Evolutionary conservation across 2,888 invertebrate species (phyloP), one percentile per base, ranked within the genome.

Genomic region (Artemia sinica): DNA sequence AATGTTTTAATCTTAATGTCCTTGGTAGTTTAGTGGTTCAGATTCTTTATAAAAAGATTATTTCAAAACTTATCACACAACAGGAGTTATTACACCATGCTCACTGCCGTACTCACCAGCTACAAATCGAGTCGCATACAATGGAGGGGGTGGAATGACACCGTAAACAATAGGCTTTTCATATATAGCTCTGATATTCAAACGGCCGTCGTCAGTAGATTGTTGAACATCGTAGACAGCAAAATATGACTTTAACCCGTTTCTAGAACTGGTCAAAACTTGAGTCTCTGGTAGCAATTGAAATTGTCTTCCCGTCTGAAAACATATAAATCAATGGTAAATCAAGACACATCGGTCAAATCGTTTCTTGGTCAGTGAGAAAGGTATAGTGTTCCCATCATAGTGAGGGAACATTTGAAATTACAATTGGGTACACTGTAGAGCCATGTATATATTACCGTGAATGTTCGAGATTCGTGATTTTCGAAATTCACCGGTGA

Each of bases 211-310:
- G 48, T 80, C 68, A 0, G 74, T 71, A 14, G 79, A 75, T 66
- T 79, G 75, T 71, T 82, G 79, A 66, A 88, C 79, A 74, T 87
- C 83, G 76, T 89, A 93, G 12, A 88, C 82, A 5, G 87, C 89
- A 74, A 86, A 83, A 70, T 79, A 80, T 50, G 81, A 82, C 50
- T 82, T 81, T 74, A 84, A 84, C 0, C 87, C 88, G 50, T 89
- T 90, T 74, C 88, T 81, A 58, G 80, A 78, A 68, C 86, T 88
- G 12, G 79, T 76, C 58, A 8, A 18, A 58, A 58, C 58, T 18
- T 58, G 8, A 9, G 58, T 58, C 8, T 58, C 58, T 14, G 58
- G 58, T 14, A 58, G 58, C n/a, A 58, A 9, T 8, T 18, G 82
- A 75, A 86, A 89, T 11, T 81, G 78, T 72, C 82, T 80, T 69